Conservation (phyloP, 2,888 invertebrate genomes). For the Eristalis pertinax region DNA sequence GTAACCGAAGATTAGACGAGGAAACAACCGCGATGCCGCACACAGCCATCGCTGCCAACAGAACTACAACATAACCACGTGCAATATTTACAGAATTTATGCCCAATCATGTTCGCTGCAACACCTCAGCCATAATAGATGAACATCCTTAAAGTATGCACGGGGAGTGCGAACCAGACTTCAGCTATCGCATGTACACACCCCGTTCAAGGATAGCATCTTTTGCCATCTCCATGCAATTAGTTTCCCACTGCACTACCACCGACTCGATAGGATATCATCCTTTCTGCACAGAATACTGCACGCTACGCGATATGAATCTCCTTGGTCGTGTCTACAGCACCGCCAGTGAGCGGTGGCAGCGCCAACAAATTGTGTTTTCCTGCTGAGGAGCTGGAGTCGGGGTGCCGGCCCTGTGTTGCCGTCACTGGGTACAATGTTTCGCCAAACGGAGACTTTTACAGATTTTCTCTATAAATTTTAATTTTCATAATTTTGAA, state of each 20-base stretch:
- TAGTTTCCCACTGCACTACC: conserved; percentile 34
- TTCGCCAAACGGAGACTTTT: neutral
- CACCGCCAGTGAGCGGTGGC: conserved; percentile 41
- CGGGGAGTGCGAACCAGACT: neutral
- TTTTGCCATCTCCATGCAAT: conserved; percentile 49
- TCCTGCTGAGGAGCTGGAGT: conserved; percentile 5
- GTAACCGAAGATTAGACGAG: neutral
- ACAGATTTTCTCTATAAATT: conserved; percentile 60
- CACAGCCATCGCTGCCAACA: neutral
- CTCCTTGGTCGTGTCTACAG: conserved; percentile 5
- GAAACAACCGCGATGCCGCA: neutral
- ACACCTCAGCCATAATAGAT: conserved; percentile 49
- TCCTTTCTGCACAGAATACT: conserved; percentile 20
- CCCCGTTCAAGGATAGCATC: conserved; percentile 50
- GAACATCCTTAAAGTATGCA: conserved; percentile 43
- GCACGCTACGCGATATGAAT: conserved; percentile 52
- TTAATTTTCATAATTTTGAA: conserved; percentile 62
- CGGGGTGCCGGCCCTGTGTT: neutral
- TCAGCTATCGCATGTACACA: conserved; percentile 46
- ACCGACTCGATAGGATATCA: conserved; percentile 3
- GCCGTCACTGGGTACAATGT: neutral
- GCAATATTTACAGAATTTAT: conserved; percentile 54
- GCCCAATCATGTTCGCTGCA: conserved; percentile 64
- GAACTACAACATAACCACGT: neutral
- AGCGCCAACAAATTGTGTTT: conserved; percentile 53